Evolutionary conservation across 2,797 vertebrate species (phyloP).

Genomic region (Tauraco hartlaubi): DNA sequence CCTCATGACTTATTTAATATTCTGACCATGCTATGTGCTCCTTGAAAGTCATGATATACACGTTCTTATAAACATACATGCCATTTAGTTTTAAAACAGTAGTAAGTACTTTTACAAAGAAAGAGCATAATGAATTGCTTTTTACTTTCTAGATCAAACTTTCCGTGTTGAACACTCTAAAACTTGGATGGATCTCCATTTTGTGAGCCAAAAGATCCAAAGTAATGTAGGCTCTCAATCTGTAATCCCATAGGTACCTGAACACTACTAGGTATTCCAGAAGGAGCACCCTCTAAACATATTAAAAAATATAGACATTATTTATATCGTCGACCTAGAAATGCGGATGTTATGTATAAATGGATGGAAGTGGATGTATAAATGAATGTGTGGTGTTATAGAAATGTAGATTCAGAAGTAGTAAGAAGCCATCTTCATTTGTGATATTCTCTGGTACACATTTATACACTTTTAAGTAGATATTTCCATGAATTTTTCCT

Average conservation of each 20-base stretch:
- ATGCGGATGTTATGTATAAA: background rate
- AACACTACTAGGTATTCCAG: background rate
- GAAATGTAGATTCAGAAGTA: background rate
- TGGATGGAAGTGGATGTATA: background rate
- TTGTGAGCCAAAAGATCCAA: background rate
- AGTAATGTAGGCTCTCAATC: background rate
- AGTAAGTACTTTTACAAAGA: background rate
- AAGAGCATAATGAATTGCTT: background rate
- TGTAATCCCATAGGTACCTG: background rate
- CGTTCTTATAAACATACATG: background rate
- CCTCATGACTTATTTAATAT: background rate
- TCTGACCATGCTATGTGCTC: background rate
- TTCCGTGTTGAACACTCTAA: background rate
- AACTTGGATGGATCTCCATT: background rate
- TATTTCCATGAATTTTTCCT: background rate
- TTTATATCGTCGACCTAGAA: background rate
- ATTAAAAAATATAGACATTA: background rate
- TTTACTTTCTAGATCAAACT: background rate
- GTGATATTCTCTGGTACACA: rapidly evolving
- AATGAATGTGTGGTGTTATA: background rate
- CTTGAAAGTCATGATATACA: background rate
- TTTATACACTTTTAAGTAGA: background rate
- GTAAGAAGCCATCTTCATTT: background rate
- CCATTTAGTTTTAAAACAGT: background rate
- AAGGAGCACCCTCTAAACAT: background rate